A percentile compares a stretch with the other conserved stretches of the same genome.
phyloP scores from a whole-genome alignment of 1,140 invertebrate genomes.

The Nasonia vitripennis region DNA sequence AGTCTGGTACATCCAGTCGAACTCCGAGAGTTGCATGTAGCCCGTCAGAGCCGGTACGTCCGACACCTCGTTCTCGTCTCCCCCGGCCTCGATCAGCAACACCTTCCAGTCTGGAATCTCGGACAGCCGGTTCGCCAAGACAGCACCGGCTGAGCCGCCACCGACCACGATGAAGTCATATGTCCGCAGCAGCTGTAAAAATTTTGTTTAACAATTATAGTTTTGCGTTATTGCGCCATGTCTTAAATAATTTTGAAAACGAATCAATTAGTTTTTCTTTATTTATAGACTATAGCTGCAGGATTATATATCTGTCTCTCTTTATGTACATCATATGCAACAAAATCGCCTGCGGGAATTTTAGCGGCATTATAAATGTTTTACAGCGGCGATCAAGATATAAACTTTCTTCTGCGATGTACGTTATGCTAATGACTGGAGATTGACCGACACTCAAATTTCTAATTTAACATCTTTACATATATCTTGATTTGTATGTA shows the following conservation, averaged over 20 bases:
- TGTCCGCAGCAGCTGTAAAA: conserved; percentile 80
- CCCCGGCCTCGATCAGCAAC: conserved; percentile 88
- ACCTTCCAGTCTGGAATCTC: conserved; percentile 87
- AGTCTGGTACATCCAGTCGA: conserved; percentile 96
- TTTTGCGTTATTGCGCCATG: neutral
- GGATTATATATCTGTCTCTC: too few species aligned
- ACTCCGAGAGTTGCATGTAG: conserved; percentile 85
- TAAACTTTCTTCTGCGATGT: too few species aligned
- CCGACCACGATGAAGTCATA: conserved; percentile 92
- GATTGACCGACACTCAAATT: neutral
- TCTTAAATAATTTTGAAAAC: too few species aligned
- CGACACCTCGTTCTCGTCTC: conserved; percentile 87
- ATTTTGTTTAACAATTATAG: neutral
- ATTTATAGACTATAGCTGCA: too few species aligned
- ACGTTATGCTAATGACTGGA: neutral
- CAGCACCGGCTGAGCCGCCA: conserved; percentile 93
- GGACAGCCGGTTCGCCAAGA: conserved; percentile 92
- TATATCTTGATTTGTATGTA: too few species aligned
- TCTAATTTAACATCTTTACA: neutral
- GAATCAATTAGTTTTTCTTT: too few species aligned
- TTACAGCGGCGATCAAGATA: too few species aligned
- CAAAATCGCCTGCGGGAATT: too few species aligned
- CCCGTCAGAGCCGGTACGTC: conserved; percentile 86
- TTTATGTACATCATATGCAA: too few species aligned
- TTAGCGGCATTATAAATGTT: too few species aligned